These are phyloP conservation scores for Sorex araneus DNA, from an alignment of 2,113 vertebrate species.

Conservation along the genomic window DNA sequence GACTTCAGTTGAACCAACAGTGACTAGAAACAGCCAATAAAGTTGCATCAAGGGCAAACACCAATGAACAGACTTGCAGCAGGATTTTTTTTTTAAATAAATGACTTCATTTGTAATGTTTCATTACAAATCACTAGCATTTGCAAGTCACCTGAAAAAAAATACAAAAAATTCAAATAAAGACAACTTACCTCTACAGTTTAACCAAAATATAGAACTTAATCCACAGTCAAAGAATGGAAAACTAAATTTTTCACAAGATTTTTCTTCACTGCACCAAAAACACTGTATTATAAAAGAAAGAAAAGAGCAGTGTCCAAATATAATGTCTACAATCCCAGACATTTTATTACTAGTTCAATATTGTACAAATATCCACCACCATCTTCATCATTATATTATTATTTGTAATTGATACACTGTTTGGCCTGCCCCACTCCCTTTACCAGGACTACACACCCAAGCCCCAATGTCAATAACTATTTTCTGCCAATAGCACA, in stretches of 20 bases:
- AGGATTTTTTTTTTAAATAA: conserved; percentile 46
- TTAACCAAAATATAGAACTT: conserved; percentile 65
- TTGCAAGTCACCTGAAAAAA: conserved; percentile 20
- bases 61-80: not conserved
- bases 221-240: not conserved
- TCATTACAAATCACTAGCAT: not conserved
- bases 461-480: not conserved
- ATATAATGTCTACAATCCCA: not conserved
- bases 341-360: conserved; percentile 8
- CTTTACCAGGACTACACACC: not conserved
- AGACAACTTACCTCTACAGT: conserved; percentile 68
- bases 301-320: conserved; percentile 40
- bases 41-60: not conserved
- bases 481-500: not conserved
- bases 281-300: conserved; percentile 73
- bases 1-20: not conserved
- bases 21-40: conserved; percentile 10
- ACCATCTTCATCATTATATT: not conserved
- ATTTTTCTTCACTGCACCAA: conserved; percentile 64
- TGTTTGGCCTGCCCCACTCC: not conserved
- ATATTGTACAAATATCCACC: not conserved
- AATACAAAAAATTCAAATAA: conserved; percentile 59
- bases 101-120: conserved; percentile 41
- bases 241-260: conserved; percentile 76
- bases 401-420: not conserved